Evolutionary conservation across 2,113 vertebrate species (phyloP).

Genomic region (Callipepla californica): DNA sequence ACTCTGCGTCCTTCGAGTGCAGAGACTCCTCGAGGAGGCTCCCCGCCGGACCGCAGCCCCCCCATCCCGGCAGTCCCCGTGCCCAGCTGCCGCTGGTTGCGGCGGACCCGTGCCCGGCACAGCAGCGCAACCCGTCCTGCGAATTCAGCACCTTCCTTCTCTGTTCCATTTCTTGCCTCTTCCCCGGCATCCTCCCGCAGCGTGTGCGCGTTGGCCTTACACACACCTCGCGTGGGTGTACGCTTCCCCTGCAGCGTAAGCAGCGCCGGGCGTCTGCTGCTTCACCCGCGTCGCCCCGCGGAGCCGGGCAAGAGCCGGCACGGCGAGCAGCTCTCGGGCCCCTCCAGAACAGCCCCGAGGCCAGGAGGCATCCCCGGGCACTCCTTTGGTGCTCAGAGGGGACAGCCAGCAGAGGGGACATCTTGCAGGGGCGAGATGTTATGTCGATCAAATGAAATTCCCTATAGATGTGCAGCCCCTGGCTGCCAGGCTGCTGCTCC

Average conservation of each 20-base stretch:
- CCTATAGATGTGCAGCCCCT: not conserved
- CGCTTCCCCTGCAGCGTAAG: not conserved
- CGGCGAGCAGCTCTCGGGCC: not conserved
- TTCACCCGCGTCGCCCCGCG: not conserved
- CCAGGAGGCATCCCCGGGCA: not conserved
- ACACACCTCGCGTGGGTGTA: not conserved
- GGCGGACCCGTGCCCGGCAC: not conserved
- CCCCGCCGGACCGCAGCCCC: not conserved
- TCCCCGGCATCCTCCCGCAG: not conserved
- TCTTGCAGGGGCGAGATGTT: not conserved
- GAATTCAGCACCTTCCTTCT: not conserved
- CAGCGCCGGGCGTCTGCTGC: slow-evolving; percentile 23
- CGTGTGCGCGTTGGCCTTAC: not conserved
- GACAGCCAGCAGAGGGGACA: not conserved
- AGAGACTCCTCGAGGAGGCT: not conserved
- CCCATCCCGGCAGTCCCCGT: not conserved
- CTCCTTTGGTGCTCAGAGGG: not conserved
- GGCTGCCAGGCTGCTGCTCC: not conserved
- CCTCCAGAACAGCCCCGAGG: not conserved
- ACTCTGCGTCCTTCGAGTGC: not conserved
- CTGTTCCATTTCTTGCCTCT: not conserved
- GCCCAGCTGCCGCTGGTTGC: not conserved
- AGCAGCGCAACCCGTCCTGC: fast-evolving
- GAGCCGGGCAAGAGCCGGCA: not conserved
- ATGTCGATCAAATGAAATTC: not conserved